These are phyloP conservation scores for Caenorhabditis briggsae DNA, from an alignment of 1,140 invertebrate genomes.

Conservation along the genomic window DNA sequence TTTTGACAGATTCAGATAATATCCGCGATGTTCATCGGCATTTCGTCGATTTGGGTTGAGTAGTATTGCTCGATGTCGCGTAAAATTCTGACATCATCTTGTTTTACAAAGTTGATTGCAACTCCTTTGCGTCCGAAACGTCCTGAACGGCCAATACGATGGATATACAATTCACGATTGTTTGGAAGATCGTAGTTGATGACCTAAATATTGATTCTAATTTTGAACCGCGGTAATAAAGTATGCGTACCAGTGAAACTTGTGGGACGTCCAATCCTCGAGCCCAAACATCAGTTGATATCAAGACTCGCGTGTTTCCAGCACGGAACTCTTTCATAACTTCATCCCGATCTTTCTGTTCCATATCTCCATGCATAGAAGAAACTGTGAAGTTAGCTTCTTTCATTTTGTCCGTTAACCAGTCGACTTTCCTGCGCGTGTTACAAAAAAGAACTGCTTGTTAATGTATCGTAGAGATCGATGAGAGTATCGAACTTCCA, in stretches of 20 bases:
- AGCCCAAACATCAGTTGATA: slow-evolving; percentile 99
- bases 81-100: slow-evolving; percentile 97
- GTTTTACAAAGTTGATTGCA: slow-evolving; percentile 99
- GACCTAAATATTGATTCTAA: slow-evolving; percentile 78
- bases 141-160: slow-evolving; percentile 96
- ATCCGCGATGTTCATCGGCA: slow-evolving; percentile 91
- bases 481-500: slow-evolving; percentile 99
- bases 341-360: slow-evolving; percentile 98
- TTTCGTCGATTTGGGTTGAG: slow-evolving; percentile 99
- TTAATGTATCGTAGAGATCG: slow-evolving; percentile 98
- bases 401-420: slow-evolving; percentile 96
- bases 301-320: slow-evolving; percentile 92
- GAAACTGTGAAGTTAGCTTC: slow-evolving; percentile 99
- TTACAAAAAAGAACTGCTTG: slow-evolving; percentile 99
- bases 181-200: slow-evolving; percentile 99
- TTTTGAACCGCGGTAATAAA: neutral
- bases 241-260: slow-evolving; percentile 85
- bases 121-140: slow-evolving; percentile 98
- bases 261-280: slow-evolving; percentile 99
- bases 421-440: slow-evolving; percentile 97
- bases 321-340: slow-evolving; percentile 99
- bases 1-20: slow-evolving; percentile 70
- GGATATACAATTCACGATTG: slow-evolving; percentile 99
- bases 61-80: slow-evolving; percentile 99
- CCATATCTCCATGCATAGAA: slow-evolving; percentile 99